phyloP scores from a whole-genome alignment of 2,113 vertebrate genomes.

The Hoplias malabaricus region DNA sequence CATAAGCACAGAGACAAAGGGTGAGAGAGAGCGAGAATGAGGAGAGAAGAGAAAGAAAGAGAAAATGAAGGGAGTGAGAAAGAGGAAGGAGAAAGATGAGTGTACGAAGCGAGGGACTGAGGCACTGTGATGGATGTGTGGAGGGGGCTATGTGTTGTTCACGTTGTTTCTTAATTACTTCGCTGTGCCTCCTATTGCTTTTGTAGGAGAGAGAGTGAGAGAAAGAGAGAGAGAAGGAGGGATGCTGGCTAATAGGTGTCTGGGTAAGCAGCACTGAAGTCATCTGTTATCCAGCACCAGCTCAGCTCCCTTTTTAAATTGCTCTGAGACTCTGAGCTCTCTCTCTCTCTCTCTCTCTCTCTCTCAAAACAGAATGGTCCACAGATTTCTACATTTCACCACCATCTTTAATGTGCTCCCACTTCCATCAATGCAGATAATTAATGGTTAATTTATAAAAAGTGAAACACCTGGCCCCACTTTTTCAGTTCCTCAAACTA shows the following conservation, averaged over 20 bases:
- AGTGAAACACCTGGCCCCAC: no score
- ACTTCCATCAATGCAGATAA: no score
- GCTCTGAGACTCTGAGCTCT: constrained; percentile 73
- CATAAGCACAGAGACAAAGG: background rate
- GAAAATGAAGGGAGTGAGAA: background rate
- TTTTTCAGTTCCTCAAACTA: no score
- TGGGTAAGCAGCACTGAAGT: constrained; percentile 56
- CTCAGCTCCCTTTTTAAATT: constrained; percentile 71
- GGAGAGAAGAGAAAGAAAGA: background rate
- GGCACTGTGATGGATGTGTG: constrained; percentile 5
- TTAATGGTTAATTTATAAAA: no score
- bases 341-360: constrained; percentile 58
- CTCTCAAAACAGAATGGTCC: constrained; percentile 64
- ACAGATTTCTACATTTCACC: background rate
- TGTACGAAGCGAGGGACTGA: background rate
- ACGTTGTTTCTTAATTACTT: constrained; percentile 61
- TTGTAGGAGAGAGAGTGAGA: constrained; percentile 18
- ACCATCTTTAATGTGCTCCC: no score
- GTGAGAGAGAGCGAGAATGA: background rate
- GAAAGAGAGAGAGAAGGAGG: constrained; percentile 25
- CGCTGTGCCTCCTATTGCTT: constrained; percentile 13
- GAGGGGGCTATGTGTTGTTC: constrained; percentile 45
- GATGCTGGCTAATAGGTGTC: constrained; percentile 62
- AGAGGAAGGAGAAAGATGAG: background rate
- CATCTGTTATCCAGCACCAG: constrained; percentile 59